Percentiles rank a stretch among this genome's conserved stretches.
These are phyloP conservation scores for Oscheius sp. DNA, from an alignment of 1,140 invertebrate species.

Conservation along the genomic window DNA sequence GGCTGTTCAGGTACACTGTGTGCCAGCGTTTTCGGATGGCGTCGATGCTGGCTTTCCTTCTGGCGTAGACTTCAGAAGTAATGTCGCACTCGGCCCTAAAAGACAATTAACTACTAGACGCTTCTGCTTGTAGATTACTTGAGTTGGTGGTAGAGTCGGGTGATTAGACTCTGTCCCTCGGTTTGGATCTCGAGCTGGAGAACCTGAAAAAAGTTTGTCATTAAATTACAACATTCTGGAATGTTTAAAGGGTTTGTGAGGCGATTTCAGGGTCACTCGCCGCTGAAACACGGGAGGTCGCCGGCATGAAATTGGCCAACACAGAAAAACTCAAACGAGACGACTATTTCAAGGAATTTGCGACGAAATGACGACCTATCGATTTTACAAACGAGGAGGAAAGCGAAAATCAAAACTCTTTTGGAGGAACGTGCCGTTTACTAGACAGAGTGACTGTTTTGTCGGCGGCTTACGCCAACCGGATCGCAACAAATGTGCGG, in stretches of 20 bases:
- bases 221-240: neutral
- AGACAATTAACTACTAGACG: neutral
- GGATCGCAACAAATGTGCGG: too few relatives aligned
- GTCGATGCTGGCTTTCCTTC: slow-evolving; percentile 12
- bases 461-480: too few relatives aligned
- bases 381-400: neutral
- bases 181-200: slow-evolving; percentile 39
- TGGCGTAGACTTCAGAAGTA: neutral
- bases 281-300: neutral
- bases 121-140: neutral
- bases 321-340: neutral
- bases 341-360: too few relatives aligned
- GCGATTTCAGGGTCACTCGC: neutral
- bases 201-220: slow-evolving; percentile 22
- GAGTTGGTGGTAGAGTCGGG: slow-evolving; percentile 20
- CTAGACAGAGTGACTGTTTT: too few relatives aligned
- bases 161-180: slow-evolving; percentile 29
- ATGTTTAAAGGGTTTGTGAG: neutral
- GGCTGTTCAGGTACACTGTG: slow-evolving; percentile 28
- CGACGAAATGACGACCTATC: too few relatives aligned
- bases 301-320: neutral
- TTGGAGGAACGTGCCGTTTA: neutral
- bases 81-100: slow-evolving; percentile 16
- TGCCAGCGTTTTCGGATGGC: slow-evolving; percentile 33
- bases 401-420: neutral